Evolutionary conservation across 1,140 invertebrate genomes (phyloP), one percentile per base, ranked within the genome.

Genomic region (Camponotus vicinus): DNA sequence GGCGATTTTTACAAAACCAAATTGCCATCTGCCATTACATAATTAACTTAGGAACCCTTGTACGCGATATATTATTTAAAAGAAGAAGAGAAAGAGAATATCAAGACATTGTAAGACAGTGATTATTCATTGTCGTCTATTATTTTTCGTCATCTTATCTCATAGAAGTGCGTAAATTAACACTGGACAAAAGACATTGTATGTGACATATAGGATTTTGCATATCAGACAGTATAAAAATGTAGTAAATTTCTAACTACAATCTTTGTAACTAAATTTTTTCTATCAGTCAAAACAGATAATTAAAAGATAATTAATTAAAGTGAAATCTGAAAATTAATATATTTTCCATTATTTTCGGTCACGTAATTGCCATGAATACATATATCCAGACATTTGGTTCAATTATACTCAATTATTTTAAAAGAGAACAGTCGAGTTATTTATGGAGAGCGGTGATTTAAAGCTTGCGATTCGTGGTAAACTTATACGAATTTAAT

Each of bases 341-440:
- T 27, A 88, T 89, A 49, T 80, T 57, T 76, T 49, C 61, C 5
- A 61, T 63, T 27, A 27, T 27, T 27, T 27, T 27, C 49, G 49
- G 21, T 21, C 75, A 37, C 42, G 13, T 37, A 83, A 32, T 27
- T 7, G 11, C 9, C 15, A 8, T 37, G 32, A 27, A 27, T 27
- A 27, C 27, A 27, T 55, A 49, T 67, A 75, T 86, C 63, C 27
- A 79, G 61, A 63, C 55, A 55, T 63, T 18, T 73, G 83, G 71
- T 89, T 27, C 78, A 86, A 90, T 90, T 90, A 90, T 90, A 82
- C 78, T 73, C 77, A 89, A 90, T 90, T 89, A 90, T 89, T 90
- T 84, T 63, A 76, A 27, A 27, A 27, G 66, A 40, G 6, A 82
- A 13, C 71, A 73, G 45, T 59, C 55, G 83, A 79, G 57, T 89